These are phyloP conservation scores for Campoletis sonorensis DNA, from an alignment of 1,140 invertebrate species.

Conservation along the genomic window DNA sequence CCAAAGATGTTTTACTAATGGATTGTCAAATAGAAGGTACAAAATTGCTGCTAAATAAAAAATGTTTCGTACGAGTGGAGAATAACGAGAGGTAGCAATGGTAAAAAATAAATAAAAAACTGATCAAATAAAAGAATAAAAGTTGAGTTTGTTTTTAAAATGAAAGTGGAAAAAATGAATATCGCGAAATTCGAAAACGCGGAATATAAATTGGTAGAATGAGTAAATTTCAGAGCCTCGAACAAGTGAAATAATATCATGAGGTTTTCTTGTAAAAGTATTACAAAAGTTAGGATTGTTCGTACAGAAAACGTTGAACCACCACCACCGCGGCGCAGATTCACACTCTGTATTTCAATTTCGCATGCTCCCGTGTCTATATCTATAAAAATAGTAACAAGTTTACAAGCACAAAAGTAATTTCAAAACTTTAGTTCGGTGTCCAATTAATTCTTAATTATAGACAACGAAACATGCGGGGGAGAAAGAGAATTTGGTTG, in stretches of 20 bases:
- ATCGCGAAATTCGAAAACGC: background rate
- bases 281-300: background rate
- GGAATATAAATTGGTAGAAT: too few species aligned
- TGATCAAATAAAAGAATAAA: too few species aligned
- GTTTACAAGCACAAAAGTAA: conserved; percentile 22
- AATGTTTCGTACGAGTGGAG: too few species aligned
- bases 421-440: conserved; percentile 6
- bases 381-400: background rate
- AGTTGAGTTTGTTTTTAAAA: too few species aligned
- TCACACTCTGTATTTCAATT: conserved; percentile 22
- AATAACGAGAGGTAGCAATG: too few species aligned
- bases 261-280: background rate
- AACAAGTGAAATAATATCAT: background rate
- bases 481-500: background rate
- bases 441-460: conserved; percentile 28
- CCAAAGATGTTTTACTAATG: too few species aligned
- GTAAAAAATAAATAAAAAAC: too few species aligned
- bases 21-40: too few species aligned
- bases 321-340: background rate
- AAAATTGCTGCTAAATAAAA: too few species aligned
- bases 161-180: too few species aligned
- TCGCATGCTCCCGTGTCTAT: background rate
- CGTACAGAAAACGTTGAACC: background rate
- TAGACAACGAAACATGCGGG: background rate
- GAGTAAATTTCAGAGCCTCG: too few species aligned